phyloP scores from a whole-genome alignment of 2,113 vertebrate species.

The Bambusicola thoracicus region DNA sequence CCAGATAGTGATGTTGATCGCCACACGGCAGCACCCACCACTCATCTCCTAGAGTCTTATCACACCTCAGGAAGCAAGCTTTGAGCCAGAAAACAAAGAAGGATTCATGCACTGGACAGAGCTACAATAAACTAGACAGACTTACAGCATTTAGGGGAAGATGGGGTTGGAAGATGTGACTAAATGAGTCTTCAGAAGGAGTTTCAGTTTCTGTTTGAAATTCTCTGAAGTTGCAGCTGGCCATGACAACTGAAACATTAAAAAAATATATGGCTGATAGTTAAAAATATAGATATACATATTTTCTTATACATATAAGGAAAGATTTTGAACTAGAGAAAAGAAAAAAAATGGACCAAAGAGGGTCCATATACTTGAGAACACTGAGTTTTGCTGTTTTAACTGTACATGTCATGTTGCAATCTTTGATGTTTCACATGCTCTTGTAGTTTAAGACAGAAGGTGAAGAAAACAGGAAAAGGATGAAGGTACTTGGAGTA shows the following conservation, averaged over 20 bases:
- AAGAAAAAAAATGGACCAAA: neutral
- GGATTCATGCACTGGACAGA: too few relatives aligned
- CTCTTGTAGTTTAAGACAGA: neutral
- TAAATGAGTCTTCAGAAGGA: neutral
- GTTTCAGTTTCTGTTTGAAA: neutral
- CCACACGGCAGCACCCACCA: too few relatives aligned
- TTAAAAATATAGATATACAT: neutral
- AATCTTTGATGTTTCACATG: neutral
- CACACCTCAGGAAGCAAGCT: too few relatives aligned
- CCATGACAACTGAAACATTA: neutral
- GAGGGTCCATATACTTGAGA: neutral
- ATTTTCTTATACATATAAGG: neutral
- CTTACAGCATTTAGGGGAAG: neutral
- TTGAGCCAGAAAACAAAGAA: too few relatives aligned
- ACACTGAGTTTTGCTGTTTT: neutral
- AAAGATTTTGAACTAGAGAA: neutral
- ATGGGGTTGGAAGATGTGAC: neutral
- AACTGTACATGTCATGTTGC: neutral
- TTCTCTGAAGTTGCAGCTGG: neutral
- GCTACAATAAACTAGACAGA: neutral
- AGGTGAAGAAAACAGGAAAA: neutral
- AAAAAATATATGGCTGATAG: neutral
- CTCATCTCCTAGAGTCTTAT: too few relatives aligned
- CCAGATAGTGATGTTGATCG: too few relatives aligned
- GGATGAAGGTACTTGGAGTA: neutral